Evolutionary conservation across 2,888 invertebrate species (phyloP).

Genomic region (Autographa gamma): DNA sequence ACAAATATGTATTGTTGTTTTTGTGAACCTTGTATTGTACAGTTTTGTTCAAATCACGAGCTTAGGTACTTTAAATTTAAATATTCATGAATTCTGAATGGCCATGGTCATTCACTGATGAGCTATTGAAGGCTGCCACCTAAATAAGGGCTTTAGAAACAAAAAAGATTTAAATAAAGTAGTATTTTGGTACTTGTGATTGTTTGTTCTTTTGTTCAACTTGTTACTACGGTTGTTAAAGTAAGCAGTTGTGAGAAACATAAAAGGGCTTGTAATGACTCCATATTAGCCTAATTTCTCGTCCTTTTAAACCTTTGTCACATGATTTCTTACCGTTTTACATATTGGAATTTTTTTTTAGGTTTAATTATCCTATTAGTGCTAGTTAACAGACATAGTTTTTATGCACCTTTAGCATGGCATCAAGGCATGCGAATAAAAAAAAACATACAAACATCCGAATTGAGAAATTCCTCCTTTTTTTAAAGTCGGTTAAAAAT

Average conservation of each 20-base stretch:
- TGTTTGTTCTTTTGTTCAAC: neutral
- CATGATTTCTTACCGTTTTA: no score
- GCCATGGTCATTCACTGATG: conserved; percentile 15
- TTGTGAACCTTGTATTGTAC: conserved; percentile 23
- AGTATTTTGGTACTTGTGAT: neutral
- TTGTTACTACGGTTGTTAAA: neutral
- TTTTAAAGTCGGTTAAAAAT: no score
- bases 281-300: no score
- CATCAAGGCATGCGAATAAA: no score
- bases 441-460: no score
- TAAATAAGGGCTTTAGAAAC: neutral
- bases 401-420: no score
- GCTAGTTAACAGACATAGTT: no score
- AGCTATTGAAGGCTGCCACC: conserved; percentile 6
- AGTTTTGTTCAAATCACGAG: neutral
- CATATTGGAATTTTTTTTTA: no score
- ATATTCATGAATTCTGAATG: conserved; percentile 25
- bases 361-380: no score
- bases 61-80: neutral
- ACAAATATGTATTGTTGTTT: conserved; percentile 18
- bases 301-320: no score
- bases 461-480: no score
- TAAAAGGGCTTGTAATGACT: no score
- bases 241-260: neutral
- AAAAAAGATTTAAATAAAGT: neutral